phyloP scores from a whole-genome alignment of 2,113 vertebrate species.

The Terrapene triunguis region DNA sequence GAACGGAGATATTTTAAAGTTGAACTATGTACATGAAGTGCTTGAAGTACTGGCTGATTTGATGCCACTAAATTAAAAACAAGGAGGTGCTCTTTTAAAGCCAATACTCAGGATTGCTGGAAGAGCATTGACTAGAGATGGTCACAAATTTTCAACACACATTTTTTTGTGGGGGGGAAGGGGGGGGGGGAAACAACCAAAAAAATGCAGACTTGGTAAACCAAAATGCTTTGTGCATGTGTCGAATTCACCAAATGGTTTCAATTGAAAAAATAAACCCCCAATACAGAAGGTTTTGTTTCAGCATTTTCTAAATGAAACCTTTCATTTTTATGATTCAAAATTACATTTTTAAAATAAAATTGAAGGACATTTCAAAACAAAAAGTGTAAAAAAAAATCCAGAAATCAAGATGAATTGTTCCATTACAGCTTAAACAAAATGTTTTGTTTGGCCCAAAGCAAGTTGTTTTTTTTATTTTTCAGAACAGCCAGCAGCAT shows the following conservation, averaged over 20 bases:
- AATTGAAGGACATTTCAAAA: background rate
- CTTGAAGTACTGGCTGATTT: background rate
- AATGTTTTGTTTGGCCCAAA: background rate
- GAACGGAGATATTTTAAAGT: background rate
- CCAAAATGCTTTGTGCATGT: background rate
- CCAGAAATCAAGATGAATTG: background rate
- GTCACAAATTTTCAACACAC: background rate
- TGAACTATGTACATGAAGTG: background rate
- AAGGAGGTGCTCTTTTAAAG: background rate
- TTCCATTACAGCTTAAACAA: background rate
- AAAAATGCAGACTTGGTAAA: background rate
- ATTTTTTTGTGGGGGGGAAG: background rate
- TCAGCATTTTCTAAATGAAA: background rate
- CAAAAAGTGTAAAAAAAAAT: too few relatives aligned
- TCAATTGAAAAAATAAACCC: background rate
- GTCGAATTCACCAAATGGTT: background rate
- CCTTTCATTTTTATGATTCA: background rate
- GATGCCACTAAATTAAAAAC: background rate
- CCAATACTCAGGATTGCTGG: background rate
- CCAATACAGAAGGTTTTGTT: background rate
- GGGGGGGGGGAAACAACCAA: too few relatives aligned
- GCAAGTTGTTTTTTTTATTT: background rate
- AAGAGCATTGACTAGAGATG: background rate
- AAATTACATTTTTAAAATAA: background rate
- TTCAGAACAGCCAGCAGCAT: background rate